Conservation (phyloP, 1,140 invertebrate genomes). For the Tetramorium alpestre region DNA sequence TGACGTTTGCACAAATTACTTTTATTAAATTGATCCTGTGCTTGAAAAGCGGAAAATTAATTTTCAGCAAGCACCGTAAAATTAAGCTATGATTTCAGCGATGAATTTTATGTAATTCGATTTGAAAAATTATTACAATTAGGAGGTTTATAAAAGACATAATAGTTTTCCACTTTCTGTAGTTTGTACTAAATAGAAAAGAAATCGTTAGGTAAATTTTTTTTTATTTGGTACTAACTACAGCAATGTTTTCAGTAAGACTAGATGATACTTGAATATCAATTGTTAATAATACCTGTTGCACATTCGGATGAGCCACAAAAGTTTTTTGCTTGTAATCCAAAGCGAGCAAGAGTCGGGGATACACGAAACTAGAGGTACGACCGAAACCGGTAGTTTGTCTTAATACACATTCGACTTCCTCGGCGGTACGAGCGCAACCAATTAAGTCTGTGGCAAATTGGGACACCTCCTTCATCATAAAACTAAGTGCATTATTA, state of each 20-base stretch:
- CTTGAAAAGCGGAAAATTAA: neutral
- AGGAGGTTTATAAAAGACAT: neutral
- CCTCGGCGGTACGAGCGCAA: conserved; percentile 88
- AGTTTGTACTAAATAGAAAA: too few species aligned
- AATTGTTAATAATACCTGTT: conserved; percentile 85
- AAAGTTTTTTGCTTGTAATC: conserved; percentile 91
- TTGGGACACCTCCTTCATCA: conserved; percentile 63
- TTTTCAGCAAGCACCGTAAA: neutral
- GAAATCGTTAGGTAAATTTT: neutral
- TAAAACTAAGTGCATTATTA: neutral
- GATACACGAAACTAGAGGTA: conserved; percentile 84
- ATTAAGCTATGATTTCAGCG: neutral
- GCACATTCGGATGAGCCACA: conserved; percentile 91
- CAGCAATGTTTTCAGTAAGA: neutral
- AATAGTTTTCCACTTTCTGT: neutral
- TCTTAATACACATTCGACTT: conserved; percentile 89
- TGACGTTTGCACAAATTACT: neutral
- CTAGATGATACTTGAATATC: neutral
- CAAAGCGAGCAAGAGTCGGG: conserved; percentile 89
- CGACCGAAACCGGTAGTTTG: conserved; percentile 82
- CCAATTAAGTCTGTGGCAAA: conserved; percentile 79
- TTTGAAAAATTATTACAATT: neutral
- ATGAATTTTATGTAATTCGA: neutral
- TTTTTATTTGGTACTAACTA: neutral
- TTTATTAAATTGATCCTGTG: neutral